Evolutionary conservation across 2,113 vertebrate species (phyloP).

Genomic region (Erythrocercus mccallii): DNA sequence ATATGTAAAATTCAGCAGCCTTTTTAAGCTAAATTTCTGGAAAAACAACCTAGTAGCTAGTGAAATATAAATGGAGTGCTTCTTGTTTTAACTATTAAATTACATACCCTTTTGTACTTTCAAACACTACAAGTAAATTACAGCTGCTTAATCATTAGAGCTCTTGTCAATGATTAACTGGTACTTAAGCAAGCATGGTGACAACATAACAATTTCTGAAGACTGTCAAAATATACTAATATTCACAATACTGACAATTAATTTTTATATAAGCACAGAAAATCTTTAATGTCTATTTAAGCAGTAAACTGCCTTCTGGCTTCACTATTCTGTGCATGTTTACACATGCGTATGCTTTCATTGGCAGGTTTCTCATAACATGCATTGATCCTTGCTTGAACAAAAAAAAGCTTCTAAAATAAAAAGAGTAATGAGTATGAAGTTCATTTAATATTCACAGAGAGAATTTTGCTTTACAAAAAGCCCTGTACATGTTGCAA

Average conservation of each 20-base stretch:
- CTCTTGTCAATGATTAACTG: constrained; percentile 28
- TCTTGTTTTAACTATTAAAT: constrained; percentile 20
- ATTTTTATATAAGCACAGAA: not conserved
- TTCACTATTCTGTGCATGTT: not conserved
- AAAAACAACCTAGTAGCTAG: not conserved
- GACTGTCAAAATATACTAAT: not conserved
- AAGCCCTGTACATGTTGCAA: not conserved
- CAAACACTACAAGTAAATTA: not conserved
- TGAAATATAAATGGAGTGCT: not conserved
- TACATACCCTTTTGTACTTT: constrained; percentile 45
- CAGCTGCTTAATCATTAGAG: constrained; percentile 43
- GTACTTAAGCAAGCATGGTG: not conserved
- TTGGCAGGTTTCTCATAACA: not conserved
- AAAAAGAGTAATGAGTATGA: not conserved
- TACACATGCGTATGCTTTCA: not conserved
- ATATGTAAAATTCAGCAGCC: not conserved
- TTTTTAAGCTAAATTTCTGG: not conserved
- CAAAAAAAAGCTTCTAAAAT: not conserved
- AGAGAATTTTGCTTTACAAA: not conserved
- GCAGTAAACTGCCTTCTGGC: not conserved
- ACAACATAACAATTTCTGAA: not conserved
- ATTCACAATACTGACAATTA: not conserved
- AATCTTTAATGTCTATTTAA: not conserved
- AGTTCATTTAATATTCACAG: not conserved
- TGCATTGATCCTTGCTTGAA: not conserved